A percentile compares a stretch with the other conserved stretches of the same genome.
Evolutionary conservation across 1,140 invertebrate genomes (phyloP).

Genomic region (Oreohelix idahoensis): DNA sequence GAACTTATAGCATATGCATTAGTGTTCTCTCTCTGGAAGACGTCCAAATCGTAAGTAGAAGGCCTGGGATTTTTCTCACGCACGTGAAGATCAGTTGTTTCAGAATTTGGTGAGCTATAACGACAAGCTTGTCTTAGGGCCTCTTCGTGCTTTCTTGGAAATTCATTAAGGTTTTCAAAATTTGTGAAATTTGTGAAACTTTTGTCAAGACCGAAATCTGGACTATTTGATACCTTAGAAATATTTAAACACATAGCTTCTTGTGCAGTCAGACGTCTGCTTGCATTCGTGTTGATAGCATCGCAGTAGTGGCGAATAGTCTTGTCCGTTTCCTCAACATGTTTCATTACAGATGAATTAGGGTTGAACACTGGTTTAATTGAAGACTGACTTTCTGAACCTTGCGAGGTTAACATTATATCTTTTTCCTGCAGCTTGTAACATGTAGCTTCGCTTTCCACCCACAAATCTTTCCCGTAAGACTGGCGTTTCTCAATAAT

Average conservation of each 20-base stretch:
- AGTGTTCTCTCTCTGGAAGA: too few relatives aligned
- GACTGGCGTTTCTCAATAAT: background rate
- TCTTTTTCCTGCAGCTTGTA: background rate
- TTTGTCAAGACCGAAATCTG: background rate
- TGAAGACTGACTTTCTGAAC: background rate
- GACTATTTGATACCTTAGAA: background rate
- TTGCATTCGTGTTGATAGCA: background rate
- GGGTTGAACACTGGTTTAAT: background rate
- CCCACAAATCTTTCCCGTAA: background rate
- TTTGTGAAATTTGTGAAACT: background rate
- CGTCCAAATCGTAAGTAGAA: too few relatives aligned
- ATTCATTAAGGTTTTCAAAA: background rate
- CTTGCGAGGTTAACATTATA: background rate
- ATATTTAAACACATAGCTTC: background rate
- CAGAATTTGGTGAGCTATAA: background rate
- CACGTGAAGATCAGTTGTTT: background rate
- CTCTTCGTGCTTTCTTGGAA: background rate
- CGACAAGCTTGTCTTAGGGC: background rate
- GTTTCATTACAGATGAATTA: background rate
- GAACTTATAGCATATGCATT: too few relatives aligned
- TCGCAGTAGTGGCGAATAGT: background rate
- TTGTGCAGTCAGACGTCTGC: background rate
- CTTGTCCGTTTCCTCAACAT: background rate
- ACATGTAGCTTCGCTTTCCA: background rate
- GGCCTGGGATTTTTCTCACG: background rate